Conservation (phyloP, 2,888 invertebrate species). For the Melinopterus prodromus region DNA sequence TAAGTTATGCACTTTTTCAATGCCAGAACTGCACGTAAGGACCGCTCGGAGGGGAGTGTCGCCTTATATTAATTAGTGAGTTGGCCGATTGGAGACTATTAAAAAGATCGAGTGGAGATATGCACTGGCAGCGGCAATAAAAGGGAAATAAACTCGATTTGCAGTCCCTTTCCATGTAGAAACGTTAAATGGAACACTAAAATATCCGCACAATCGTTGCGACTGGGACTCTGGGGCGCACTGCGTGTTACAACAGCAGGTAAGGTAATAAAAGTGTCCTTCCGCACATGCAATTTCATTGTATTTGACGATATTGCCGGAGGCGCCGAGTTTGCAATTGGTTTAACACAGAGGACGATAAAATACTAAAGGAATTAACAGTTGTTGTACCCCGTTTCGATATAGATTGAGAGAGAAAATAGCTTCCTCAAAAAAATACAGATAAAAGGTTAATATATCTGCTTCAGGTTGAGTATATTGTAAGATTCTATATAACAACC, state of each 20-base stretch:
- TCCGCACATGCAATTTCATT: conserved; percentile 4
- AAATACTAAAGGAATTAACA: neutral
- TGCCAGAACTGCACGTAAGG: neutral
- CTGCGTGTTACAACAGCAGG: neutral
- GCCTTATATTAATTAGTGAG: neutral
- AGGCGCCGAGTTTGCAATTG: neutral
- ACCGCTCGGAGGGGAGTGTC: neutral
- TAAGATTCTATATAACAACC: no score
- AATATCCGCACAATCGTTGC: neutral
- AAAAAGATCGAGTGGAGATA: neutral
- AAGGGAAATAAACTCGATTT: neutral
- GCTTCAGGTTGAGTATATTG: no score
- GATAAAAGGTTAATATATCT: no score
- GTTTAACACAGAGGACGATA: neutral
- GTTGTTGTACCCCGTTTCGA: neutral
- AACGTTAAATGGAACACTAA: neutral
- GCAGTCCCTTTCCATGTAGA: neutral
- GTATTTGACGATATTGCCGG: neutral
- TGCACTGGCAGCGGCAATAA: neutral
- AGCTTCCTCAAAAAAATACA: no score
- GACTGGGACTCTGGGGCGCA: neutral
- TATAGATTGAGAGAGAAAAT: neutral
- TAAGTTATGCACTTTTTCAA: neutral
- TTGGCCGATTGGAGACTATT: neutral
- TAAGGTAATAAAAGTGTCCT: neutral